These are phyloP conservation scores for Campylomormyrus numenius DNA, from an alignment of 2,113 vertebrate genomes.

Conservation along the genomic window DNA sequence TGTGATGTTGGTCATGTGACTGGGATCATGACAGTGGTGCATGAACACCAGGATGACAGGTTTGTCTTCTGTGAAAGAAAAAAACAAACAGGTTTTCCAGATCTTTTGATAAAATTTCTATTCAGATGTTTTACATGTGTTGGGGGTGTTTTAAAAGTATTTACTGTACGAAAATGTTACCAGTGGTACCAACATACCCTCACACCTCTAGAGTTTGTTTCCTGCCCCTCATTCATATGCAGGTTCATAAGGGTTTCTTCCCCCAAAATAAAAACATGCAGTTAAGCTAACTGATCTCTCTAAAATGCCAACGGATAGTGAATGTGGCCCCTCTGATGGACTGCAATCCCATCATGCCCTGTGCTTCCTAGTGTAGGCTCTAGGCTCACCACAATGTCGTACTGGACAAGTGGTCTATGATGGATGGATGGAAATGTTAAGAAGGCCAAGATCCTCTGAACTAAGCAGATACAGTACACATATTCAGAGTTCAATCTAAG, in stretches of 20 bases:
- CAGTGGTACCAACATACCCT: background rate
- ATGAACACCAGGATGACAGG: no score
- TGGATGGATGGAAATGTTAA: background rate
- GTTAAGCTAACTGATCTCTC: background rate
- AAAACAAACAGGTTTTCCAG: no score
- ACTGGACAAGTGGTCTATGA: background rate
- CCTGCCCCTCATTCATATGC: background rate
- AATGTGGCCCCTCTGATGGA: no score
- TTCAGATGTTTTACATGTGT: no score
- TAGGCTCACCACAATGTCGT: background rate
- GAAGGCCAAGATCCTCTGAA: background rate
- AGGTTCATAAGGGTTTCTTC: background rate
- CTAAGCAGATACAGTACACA: background rate
- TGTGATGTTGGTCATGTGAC: no score
- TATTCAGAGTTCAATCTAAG: background rate
- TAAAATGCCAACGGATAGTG: no score
- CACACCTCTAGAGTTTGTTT: background rate
- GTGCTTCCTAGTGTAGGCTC: background rate
- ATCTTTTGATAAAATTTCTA: no score
- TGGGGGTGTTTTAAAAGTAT: background rate
- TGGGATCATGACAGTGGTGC: no score
- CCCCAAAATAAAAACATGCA: no score
- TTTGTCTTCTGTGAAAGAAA: no score
- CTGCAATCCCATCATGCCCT: background rate
- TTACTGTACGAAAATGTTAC: background rate